Base-by-base conservation (phyloP, 2,113 vertebrate species). In the Clarias magur region DNA sequence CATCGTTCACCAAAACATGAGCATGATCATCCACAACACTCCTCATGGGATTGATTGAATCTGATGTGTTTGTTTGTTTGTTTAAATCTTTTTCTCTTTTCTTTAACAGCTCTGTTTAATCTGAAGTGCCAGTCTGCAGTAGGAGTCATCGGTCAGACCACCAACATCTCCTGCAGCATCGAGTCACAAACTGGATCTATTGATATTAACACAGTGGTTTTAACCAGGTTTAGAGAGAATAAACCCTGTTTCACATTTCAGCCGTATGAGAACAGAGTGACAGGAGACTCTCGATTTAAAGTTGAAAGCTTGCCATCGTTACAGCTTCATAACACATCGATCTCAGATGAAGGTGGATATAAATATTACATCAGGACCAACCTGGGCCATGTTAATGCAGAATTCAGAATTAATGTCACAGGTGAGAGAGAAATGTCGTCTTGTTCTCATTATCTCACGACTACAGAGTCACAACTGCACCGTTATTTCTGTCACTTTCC, bases 251-350 rank as follows among this genome's bases (percentile, higher is more conserved):
- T 88, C 48, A 0, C 0, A 23, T 38, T 12, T 21, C 0, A 25
- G 6, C 42, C 42, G 5, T 6, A 48, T 4, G 0, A 15, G 0
- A 25, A 42, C 15, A 27, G 0, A 0, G 0, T 0, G 0, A 2
- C 0, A 0, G 0, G 0, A 8, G 0, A 27, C 5, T 0, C 3
- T 16, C 83, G 92, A 1, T 91, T 90, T 82, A 4, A 0, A 0
- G 87, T 93, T 76, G 89, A 90, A 11, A 21, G 1, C 56, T 0
- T 89, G 3, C 83, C 94, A 2, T 95, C 94, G 3, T 80, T 96
- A 83, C 85, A 91, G 70, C 91, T 95, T 7, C 7, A 0, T 4
- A 38, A 91, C 76, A 94, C 93, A 0, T 0, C 2, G 11, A 0
- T 93, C 65, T 3, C 54, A 3, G 17, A 94, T 2, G 1, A 70